phyloP scores from a whole-genome alignment of 30 jellyfish, hydroid and myxozoan genomes.

The Aurelia sp. region DNA sequence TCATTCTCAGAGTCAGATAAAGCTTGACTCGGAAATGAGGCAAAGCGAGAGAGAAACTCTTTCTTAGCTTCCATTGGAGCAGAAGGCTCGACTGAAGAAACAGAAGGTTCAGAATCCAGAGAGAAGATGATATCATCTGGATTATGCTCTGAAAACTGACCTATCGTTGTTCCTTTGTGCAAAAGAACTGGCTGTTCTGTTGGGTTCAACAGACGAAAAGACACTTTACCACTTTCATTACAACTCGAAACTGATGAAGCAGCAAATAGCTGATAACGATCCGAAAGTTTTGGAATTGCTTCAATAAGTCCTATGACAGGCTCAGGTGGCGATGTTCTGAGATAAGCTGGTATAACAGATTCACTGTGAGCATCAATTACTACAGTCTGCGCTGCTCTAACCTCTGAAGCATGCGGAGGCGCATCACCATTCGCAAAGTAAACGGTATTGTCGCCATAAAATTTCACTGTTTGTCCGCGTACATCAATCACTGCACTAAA shows the following conservation, averaged over 20 bases:
- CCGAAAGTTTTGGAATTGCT: no score
- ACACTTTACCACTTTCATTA: slow-evolving; percentile 10
- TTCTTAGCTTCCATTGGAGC: no score
- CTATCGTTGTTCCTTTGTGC: background rate
- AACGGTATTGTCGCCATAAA: background rate
- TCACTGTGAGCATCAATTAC: background rate
- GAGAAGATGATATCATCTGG: no score
- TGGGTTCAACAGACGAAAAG: slow-evolving; percentile 1
- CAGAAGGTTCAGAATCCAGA: no score
- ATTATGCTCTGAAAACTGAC: no score
- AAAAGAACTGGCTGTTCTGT: background rate
- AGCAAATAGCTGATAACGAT: no score
- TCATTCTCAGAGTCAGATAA: slow-evolving; percentile 1
- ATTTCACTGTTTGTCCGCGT: background rate
- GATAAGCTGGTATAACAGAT: background rate
- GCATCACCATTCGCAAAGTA: no score
- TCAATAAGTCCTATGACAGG: no score
- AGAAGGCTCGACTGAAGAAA: no score
- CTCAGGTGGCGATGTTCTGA: no score
- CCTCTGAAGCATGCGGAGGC: background rate
- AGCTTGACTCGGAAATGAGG: background rate
- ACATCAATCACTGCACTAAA: background rate
- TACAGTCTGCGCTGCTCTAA: background rate
- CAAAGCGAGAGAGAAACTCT: background rate
- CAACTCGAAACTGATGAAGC: no score